Evolutionary conservation across 2,888 invertebrate species (phyloP).

Genomic region (Oeneis ivallda): DNA sequence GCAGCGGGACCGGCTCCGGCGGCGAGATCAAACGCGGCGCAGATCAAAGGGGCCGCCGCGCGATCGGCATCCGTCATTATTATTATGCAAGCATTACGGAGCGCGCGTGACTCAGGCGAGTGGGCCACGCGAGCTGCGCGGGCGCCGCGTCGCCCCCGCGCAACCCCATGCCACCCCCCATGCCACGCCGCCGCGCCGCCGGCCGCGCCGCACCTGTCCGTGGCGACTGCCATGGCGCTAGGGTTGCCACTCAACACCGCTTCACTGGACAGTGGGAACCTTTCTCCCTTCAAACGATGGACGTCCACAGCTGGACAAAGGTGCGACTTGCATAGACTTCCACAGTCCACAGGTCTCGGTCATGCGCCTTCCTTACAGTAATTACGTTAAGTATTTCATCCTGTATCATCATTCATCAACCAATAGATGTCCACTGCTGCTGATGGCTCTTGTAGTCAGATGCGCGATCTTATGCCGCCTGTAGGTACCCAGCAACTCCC

Average conservation of each 20-base stretch:
- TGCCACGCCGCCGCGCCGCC: constrained; percentile 39
- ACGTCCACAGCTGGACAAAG: too few species aligned
- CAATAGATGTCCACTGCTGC: too few species aligned
- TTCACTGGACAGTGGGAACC: not conserved
- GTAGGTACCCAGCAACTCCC: too few species aligned
- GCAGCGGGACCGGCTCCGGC: constrained; percentile 77
- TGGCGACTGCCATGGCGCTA: constrained; percentile 21
- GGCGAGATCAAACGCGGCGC: constrained; percentile 78
- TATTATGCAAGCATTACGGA: constrained; percentile 82
- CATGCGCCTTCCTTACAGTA: too few species aligned
- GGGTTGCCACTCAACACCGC: constrained; percentile 16
- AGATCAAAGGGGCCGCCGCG: constrained; percentile 81
- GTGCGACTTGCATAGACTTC: too few species aligned
- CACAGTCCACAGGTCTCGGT: too few species aligned
- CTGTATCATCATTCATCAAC: too few species aligned
- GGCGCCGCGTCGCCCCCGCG: constrained; percentile 62
- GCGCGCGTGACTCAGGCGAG: constrained; percentile 81
- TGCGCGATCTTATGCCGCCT: too few species aligned
- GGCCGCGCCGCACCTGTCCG: constrained; percentile 44
- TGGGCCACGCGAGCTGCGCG: constrained; percentile 79
- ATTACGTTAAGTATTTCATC: too few species aligned
- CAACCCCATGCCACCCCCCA: constrained; percentile 49
- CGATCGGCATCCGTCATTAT: constrained; percentile 83
- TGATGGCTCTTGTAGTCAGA: too few species aligned
- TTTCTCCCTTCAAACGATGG: not conserved